Conservation (phyloP, 2,888 invertebrate genomes). For the Pachydiplax longipennis region DNA sequence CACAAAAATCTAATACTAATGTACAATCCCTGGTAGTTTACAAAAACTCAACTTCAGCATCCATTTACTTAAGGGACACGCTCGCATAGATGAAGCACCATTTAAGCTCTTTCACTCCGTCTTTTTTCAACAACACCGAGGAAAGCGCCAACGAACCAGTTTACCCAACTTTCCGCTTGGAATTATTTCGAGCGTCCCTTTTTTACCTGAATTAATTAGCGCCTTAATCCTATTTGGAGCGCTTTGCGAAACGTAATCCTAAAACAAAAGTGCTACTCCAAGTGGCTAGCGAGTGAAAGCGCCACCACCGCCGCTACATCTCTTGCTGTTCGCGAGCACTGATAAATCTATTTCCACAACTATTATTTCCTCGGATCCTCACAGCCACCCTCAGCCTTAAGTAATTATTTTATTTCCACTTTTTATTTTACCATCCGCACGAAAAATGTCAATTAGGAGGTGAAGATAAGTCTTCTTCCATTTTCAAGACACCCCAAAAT, state of each 20-base stretch:
- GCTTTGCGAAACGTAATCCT: neutral
- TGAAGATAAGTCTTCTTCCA: too few relatives aligned
- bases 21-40: too few relatives aligned
- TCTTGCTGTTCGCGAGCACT: too few relatives aligned
- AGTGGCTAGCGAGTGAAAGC: neutral
- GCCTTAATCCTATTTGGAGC: neutral
- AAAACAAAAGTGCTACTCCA: neutral
- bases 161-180: neutral
- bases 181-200: neutral
- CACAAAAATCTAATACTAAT: too few relatives aligned
- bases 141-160: neutral
- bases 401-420: too few relatives aligned
- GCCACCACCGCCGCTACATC: too few relatives aligned
- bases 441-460: too few relatives aligned
- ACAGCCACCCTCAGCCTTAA: too few relatives aligned
- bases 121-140: neutral
- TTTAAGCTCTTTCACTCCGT: neutral
- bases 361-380: too few relatives aligned
- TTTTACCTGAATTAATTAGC: neutral
- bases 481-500: too few relatives aligned
- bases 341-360: too few relatives aligned
- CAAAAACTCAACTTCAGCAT: neutral
- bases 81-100: neutral
- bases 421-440: too few relatives aligned
- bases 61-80: neutral